Base-by-base conservation (phyloP, 2,113 vertebrate genomes). In the Xiphias gladius region DNA sequence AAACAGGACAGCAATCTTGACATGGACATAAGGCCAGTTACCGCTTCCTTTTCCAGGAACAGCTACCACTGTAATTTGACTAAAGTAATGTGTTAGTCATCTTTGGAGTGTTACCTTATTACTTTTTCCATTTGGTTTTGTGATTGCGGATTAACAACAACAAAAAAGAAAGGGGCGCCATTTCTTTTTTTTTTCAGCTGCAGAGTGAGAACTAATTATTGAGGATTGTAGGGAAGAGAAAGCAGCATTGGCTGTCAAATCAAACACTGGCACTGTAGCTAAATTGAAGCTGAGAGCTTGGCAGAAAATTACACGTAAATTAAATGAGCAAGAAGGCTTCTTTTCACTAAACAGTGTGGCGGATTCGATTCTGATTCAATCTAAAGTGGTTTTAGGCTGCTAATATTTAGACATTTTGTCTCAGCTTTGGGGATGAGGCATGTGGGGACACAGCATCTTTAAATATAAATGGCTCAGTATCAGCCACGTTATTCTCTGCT, bases 221-320 rank as follows among this genome's bases (percentile, higher is more conserved):
- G 70, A 57, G 48, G 66, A 73, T 43, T 79, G 63, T 30, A 54
- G 57, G 76, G 67, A 14, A 76, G 58, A 66, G 22, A 79, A 68
- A 37, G 22, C 46, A 19, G 63, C 57, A 86, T 86, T 76, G 75
- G 80, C 43, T 58, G 41, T 84, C 48, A 54, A 57, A 77, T 86
- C 50, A 82, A 74, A 81, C 9, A 1, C 41, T 50, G 41, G 35
- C 68, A n/a, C 79, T 11, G 7, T 62, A 32, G 65, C 62, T 57
- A 55, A 79, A 77, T 82, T 58, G 35, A 68, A 66, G 79, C 48
- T 1, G 67, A 37, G 55, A 37, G 55, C 28, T 26, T 73, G 71
- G 74, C 55, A 14, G 11, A 73, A 54, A 77, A 46, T 66, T 62
- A 22, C 43, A 75, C 59, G 37, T 26, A 65, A 64, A 71, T 71